Evolutionary conservation across 2,888 invertebrate species (phyloP).

Genomic region (Carcina quercana): DNA sequence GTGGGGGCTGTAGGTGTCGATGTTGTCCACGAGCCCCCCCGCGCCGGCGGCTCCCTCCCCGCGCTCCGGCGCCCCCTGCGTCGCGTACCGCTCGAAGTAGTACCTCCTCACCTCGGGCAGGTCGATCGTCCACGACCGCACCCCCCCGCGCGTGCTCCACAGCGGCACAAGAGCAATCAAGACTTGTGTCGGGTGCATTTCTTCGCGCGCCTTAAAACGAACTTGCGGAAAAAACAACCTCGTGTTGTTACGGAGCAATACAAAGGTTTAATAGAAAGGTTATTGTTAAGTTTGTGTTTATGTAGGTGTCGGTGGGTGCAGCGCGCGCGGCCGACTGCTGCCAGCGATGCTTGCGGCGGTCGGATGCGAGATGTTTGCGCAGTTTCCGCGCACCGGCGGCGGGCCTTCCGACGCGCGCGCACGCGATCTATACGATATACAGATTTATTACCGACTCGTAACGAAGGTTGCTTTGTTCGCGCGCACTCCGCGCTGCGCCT

Average conservation of each 20-base stretch:
- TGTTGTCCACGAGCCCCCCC: slow-evolving; percentile 23
- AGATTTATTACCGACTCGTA: too few species aligned
- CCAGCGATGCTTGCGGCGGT: too few species aligned
- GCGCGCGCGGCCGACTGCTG: too few species aligned
- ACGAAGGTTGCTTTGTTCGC: too few species aligned
- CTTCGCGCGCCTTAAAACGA: background rate
- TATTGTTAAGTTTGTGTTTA: too few species aligned
- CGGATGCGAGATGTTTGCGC: too few species aligned
- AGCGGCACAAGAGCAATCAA: slow-evolving; percentile 22
- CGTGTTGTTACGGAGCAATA: background rate
- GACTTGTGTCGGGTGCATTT: background rate
- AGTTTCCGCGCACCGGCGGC: too few species aligned
- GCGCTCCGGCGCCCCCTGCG: too few species aligned
- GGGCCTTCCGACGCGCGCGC: too few species aligned
- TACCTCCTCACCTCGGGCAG: slow-evolving; percentile 44
- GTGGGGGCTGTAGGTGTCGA: slow-evolving; percentile 32
- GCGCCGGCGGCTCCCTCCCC: background rate
- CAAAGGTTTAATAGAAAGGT: background rate
- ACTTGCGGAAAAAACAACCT: background rate
- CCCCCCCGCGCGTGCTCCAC: slow-evolving; percentile 28
- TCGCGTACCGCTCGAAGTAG: slow-evolving; percentile 25
- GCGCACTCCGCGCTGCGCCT: too few species aligned
- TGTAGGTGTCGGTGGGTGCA: too few species aligned
- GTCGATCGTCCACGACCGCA: slow-evolving; percentile 53
- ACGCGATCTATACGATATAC: too few species aligned